phyloP scores from a whole-genome alignment of 2,797 vertebrate species.

The Heliangelus exortis region DNA sequence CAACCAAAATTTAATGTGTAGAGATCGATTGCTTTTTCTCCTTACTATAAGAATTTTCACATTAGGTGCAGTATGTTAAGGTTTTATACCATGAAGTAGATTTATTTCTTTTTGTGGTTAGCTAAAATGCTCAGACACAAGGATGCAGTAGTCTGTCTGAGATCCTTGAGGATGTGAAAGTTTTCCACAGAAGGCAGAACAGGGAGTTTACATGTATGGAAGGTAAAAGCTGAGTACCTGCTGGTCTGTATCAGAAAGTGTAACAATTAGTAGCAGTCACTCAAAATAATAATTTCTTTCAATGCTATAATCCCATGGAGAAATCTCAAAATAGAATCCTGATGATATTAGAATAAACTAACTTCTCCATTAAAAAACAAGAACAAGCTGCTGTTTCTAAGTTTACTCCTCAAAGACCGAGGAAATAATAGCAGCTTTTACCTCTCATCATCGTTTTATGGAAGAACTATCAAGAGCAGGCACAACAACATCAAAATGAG shows the following conservation, averaged over 20 bases:
- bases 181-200: not conserved
- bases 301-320: not conserved
- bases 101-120: not conserved
- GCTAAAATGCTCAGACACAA: not conserved
- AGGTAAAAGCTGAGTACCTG: not conserved
- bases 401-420: not conserved
- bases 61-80: not conserved
- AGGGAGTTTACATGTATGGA: not conserved
- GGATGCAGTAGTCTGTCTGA: not conserved
- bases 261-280: not conserved
- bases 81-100: not conserved
- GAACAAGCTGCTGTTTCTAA: not conserved
- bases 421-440: not conserved
- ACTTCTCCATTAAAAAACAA: not conserved
- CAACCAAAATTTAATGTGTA: not conserved
- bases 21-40: not conserved
- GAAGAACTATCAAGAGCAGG: not conserved
- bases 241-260: not conserved
- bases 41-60: not conserved
- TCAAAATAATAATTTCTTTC: not conserved
- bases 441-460: not conserved
- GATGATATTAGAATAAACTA: not conserved
- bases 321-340: not conserved
- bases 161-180: not conserved
- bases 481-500: not conserved